A percentile compares a stretch with the other conserved stretches of the same genome.
phyloP scores from a whole-genome alignment of 2,797 vertebrate species.

The Lemur catta region DNA sequence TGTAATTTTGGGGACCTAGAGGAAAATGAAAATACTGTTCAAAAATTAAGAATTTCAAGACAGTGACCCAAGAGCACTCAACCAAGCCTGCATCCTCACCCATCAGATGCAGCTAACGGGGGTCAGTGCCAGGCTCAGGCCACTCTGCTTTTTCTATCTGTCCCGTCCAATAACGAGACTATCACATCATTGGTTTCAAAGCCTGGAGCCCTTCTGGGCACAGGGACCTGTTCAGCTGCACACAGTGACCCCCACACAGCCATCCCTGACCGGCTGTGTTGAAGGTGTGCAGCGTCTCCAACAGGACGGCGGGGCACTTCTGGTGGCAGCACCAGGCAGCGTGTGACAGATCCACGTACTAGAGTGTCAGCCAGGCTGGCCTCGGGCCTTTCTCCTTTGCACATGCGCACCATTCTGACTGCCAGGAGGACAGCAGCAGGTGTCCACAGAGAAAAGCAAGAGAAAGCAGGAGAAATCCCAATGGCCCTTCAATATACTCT shows the following conservation, averaged over 20 bases:
- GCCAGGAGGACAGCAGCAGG: no score
- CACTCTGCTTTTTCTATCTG: fast-evolving
- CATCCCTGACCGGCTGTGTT: fast-evolving
- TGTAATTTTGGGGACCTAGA: fast-evolving
- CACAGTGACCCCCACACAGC: fast-evolving
- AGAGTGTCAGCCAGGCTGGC: fast-evolving
- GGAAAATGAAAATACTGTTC: fast-evolving
- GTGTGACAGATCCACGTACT: fast-evolving
- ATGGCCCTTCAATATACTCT: fast-evolving
- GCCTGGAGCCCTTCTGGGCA: not conserved
- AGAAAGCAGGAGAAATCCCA: not conserved
- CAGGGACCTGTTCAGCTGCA: not conserved
- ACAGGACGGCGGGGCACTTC: fast-evolving
- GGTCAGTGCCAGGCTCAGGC: fast-evolving
- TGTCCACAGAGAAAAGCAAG: not conserved
- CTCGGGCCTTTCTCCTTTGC: not conserved
- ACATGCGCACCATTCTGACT: fast-evolving
- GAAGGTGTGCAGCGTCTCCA: fast-evolving
- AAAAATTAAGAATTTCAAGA: not conserved
- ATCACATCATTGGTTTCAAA: not conserved
- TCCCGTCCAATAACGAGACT: fast-evolving
- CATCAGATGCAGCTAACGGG: not conserved
- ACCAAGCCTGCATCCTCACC: no score
- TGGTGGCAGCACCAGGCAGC: fast-evolving
- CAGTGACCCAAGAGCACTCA: fast-evolving